Conservation (phyloP, 1,140 invertebrate species). For the Limonius californicus region DNA sequence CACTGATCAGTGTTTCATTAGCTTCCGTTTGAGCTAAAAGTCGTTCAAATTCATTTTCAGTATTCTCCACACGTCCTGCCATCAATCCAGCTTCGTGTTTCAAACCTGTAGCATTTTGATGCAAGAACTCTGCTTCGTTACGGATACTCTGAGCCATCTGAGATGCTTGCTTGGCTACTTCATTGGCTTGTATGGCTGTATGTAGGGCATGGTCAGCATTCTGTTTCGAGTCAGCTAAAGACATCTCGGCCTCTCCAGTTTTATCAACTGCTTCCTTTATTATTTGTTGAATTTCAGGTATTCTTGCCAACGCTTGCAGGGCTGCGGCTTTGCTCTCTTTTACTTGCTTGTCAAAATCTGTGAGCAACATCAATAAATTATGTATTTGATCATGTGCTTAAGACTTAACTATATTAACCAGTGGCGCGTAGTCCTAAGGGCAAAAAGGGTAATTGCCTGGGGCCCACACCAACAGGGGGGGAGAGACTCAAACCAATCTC, state of each 20-base stretch:
- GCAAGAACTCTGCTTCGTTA: conserved; percentile 70
- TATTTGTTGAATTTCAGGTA: conserved; percentile 56
- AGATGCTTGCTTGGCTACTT: conserved; percentile 67
- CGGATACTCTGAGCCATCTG: conserved; percentile 73
- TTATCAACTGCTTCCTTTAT: conserved; percentile 56
- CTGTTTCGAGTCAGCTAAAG: conserved; percentile 69
- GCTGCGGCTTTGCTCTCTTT: conserved; percentile 70
- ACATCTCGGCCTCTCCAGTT: conserved; percentile 65
- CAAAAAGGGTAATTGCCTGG: too few species aligned
- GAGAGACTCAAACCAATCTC: too few species aligned
- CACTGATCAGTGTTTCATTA: conserved; percentile 68
- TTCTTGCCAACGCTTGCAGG: conserved; percentile 57
- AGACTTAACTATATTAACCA: too few species aligned
- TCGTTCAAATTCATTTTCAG: conserved; percentile 64
- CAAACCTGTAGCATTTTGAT: conserved; percentile 67
- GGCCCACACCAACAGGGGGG: too few species aligned
- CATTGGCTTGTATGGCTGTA: conserved; percentile 70
- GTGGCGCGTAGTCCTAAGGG: too few species aligned
- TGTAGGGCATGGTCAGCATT: conserved; percentile 73
- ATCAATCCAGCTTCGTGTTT: conserved; percentile 75
- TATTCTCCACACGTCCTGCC: conserved; percentile 64
- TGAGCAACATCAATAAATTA: too few species aligned
- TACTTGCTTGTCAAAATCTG: conserved; percentile 87
- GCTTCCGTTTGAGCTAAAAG: conserved; percentile 69
- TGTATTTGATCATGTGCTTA: too few species aligned